Conservation (phyloP, 2,113 vertebrate genomes). For the Cranoglanis bouderius region DNA sequence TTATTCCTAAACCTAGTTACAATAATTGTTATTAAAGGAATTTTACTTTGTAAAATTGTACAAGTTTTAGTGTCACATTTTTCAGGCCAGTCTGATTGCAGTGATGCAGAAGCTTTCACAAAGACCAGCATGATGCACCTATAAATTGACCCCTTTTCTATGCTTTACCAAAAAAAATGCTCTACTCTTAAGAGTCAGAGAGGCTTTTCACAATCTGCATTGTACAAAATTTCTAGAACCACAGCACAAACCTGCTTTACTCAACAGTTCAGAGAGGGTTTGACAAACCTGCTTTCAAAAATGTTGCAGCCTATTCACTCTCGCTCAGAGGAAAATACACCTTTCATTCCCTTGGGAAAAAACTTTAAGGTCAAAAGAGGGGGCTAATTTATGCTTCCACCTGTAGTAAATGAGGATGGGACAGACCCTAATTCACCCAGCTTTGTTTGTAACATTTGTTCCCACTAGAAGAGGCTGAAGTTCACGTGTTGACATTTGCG, state of each 20-base stretch:
- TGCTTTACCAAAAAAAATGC: neutral
- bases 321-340: neutral
- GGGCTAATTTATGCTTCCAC: neutral
- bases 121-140: too few relatives aligned
- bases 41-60: too few relatives aligned
- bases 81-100: neutral
- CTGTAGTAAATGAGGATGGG: neutral
- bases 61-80: neutral
- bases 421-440: constrained; percentile 4
- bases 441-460: neutral
- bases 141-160: neutral
- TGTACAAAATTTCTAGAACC: neutral
- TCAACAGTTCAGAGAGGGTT: neutral
- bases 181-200: neutral
- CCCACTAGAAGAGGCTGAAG: constrained; percentile 23
- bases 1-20: neutral
- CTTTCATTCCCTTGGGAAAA: neutral
- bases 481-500: constrained; percentile 48
- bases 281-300: neutral
- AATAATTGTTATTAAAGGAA: too few relatives aligned
- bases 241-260: neutral
- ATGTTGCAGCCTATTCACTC: neutral
- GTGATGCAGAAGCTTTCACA: neutral
- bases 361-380: neutral
- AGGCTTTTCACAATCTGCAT: neutral